Conservation (phyloP, 2,888 invertebrate species). For the Blera fallax region DNA sequence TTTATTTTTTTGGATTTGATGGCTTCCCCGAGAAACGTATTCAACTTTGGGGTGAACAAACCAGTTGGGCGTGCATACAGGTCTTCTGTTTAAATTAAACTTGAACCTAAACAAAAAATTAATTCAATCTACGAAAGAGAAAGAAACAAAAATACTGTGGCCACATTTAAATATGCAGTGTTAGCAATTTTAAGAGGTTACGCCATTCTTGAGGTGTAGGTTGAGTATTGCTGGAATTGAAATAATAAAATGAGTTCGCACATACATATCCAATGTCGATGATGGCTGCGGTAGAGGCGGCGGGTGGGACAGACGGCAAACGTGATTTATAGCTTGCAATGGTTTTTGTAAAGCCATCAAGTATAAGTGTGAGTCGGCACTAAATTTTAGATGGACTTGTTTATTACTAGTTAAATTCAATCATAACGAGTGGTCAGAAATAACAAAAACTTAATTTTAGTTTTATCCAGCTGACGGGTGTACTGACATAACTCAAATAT, state of each 20-base stretch:
- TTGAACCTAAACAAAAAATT: slow-evolving; percentile 4
- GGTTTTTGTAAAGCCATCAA: neutral
- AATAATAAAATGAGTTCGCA: neutral
- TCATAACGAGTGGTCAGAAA: no score
- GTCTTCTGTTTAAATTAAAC: neutral
- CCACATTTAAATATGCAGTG: neutral
- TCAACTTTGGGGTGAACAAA: slow-evolving; percentile 35
- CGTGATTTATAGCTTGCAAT: neutral
- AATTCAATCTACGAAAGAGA: slow-evolving; percentile 9
- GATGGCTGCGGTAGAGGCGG: neutral
- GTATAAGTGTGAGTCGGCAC: neutral
- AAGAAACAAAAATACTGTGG: neutral
- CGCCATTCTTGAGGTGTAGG: neutral
- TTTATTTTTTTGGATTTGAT: neutral
- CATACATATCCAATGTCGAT: slow-evolving; percentile 10
- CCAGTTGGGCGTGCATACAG: slow-evolving; percentile 1
- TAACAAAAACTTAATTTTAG: no score
- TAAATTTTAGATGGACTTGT: neutral
- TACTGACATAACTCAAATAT: no score
- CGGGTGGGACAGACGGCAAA: neutral
- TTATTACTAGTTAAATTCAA: no score
- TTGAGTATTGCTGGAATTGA: neutral
- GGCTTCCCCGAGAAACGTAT: neutral
- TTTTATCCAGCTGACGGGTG: no score
- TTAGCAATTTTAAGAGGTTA: neutral